Percentiles rank a stretch among this genome's conserved stretches.
phyloP scores from a whole-genome alignment of 2,797 vertebrate species.

The Podarcis siculus region DNA sequence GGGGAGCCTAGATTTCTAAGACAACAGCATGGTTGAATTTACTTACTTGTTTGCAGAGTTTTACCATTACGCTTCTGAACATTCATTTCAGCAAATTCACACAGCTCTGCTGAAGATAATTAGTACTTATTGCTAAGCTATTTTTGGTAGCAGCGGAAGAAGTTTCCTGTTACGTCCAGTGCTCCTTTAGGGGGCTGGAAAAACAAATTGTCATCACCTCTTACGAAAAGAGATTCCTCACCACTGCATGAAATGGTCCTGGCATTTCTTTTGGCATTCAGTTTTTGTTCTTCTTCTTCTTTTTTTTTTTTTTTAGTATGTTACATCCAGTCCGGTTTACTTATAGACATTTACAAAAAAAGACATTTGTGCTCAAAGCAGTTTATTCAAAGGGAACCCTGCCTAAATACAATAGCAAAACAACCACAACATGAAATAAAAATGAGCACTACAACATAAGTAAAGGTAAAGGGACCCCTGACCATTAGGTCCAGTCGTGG shows the following conservation, averaged over 20 bases:
- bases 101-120: conserved; percentile 23
- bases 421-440: too few species aligned
- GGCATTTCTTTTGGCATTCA: conserved; percentile 2
- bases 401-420: too few species aligned
- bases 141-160: conserved; percentile 21
- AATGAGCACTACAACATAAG: too few species aligned
- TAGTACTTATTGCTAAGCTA: conserved; percentile 15
- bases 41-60: neutral
- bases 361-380: too few species aligned
- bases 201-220: conserved; percentile 27
- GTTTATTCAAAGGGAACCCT: too few species aligned
- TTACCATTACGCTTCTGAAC: conserved; percentile 13
- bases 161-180: neutral
- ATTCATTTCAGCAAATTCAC: conserved; percentile 8
- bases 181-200: neutral
- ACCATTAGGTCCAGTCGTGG: too few species aligned
- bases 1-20: neutral
- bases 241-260: neutral
- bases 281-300: neutral
- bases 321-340: neutral
- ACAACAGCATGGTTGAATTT: neutral
- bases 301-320: conserved; percentile 16
- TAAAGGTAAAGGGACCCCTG: too few species aligned
- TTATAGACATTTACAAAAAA: too few species aligned
- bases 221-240: conserved; percentile 34